These are phyloP conservation scores for Drosophila bipectinata DNA, from an alignment of 1,140 invertebrate genomes.

Conservation along the genomic window DNA sequence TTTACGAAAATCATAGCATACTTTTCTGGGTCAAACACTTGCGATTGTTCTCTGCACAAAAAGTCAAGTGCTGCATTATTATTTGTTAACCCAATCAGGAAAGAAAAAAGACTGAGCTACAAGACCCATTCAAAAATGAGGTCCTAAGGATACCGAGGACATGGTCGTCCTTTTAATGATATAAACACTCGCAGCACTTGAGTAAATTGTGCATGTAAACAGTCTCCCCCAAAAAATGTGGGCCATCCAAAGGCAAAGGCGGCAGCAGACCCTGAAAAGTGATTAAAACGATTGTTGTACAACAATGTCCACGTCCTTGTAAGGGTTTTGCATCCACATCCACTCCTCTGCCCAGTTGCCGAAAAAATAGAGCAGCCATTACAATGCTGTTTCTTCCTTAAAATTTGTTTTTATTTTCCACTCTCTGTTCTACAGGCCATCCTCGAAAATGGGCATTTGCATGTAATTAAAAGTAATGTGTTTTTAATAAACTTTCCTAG, in stretches of 20 bases:
- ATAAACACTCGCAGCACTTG: constrained; percentile 74
- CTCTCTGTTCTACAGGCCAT: constrained; percentile 51
- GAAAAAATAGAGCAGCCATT: constrained; percentile 34
- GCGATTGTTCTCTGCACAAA: background rate
- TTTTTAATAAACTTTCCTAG: constrained; percentile 3
- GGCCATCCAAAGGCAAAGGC: constrained; percentile 28
- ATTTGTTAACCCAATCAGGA: background rate
- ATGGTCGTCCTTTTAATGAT: constrained; percentile 62
- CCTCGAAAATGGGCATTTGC: constrained; percentile 21
- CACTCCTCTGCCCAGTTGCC: background rate
- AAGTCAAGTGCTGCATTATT: background rate
- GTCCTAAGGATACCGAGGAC: constrained; percentile 4
- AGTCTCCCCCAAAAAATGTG: constrained; percentile 32
- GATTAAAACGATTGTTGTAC: constrained; percentile 76
- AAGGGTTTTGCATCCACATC: constrained; percentile 49
- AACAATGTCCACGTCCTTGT: constrained; percentile 72
- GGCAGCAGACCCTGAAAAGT: constrained; percentile 79
- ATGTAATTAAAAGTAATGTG: constrained; percentile 11
- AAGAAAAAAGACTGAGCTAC: background rate
- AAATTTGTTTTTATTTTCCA: constrained; percentile 21
- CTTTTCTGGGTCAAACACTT: constrained; percentile 2
- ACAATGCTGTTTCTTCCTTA: constrained; percentile 29
- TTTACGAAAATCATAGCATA: constrained; percentile 2
- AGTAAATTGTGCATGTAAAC: constrained; percentile 78
- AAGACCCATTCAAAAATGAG: constrained; percentile 15